Percentiles rank a stretch among this genome's conserved stretches.
Evolutionary conservation across 1,140 invertebrate species (phyloP).

Genomic region (Meloidogyne exigua): DNA sequence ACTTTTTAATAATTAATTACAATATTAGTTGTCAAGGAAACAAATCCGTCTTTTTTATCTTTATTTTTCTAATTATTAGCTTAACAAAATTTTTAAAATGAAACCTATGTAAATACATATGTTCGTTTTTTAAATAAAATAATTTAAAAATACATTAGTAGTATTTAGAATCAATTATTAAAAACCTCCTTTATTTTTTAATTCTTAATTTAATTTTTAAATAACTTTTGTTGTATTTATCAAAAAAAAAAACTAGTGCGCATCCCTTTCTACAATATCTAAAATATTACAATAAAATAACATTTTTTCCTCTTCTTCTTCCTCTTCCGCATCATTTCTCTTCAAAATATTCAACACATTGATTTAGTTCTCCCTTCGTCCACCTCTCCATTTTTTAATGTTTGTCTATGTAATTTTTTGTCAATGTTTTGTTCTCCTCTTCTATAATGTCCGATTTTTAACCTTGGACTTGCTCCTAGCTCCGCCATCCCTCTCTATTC

Average conservation of each 20-base stretch:
- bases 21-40: background rate
- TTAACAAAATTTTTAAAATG: background rate
- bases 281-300: background rate
- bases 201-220: too few species aligned
- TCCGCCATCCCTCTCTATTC: background rate
- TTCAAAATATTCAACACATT: background rate
- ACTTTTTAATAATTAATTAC: background rate
- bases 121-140: background rate
- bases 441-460: conserved; percentile 11
- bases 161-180: too few species aligned
- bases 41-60: background rate
- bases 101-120: background rate
- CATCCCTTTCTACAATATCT: too few species aligned
- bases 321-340: too few species aligned
- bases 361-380: background rate
- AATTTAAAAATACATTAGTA: too few species aligned
- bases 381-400: background rate
- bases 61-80: background rate
- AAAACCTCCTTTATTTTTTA: too few species aligned
- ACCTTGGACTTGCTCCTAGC: background rate
- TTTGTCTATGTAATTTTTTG: background rate
- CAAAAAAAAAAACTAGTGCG: too few species aligned
- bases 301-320: background rate
- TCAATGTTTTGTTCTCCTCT: background rate
- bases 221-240: too few species aligned